Base-by-base conservation (phyloP, 2,797 vertebrate genomes). In the Anabacerthia variegaticeps region DNA sequence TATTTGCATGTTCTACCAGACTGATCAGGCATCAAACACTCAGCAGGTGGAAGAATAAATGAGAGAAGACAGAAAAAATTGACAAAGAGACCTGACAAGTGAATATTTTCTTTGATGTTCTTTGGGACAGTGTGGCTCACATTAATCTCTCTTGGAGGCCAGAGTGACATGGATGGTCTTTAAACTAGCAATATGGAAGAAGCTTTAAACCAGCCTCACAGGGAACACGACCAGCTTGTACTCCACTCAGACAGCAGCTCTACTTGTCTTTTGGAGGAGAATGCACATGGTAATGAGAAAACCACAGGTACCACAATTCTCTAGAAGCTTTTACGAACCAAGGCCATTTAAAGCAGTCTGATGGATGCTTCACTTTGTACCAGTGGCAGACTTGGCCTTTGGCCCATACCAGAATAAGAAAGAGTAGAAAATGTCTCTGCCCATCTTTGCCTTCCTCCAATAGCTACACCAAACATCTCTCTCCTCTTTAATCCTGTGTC, bases 401-500 rank as follows among this genome's bases (percentile, higher is more conserved):
- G 63, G 58, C 11, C 56, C 26, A 14, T 18, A 41, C 16, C 54
- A 80, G 39, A 27, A 72, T 62, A 55, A 58, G 66, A 16, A 85
- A 27, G 36, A 85, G n/a, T 17, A 20, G 52, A n/a, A 74, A 89
- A 76, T 13, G 7, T 12, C 37, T 82, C 41, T 52, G 23, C 11
- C 48, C 56, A 1, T 67, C 74, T 91, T 58, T 92, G 41, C 22
- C 21, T 83, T 79, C 75, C 54, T 58, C 39, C 49, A 36, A 30
- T 1, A 86, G 32, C 39, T 51, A 28, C 28, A 21, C 19, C 4
- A 28, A 82, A 15, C 0, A 0, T 10, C 56, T 63, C 80, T 79
- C 44, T 82, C 18, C 59, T 78, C 71, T 58, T 66, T 69, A 93
- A 88, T 68, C 62, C 1, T 2, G 81, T 93, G 92, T 91, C 67